A percentile compares a stretch with the other conserved stretches of the same genome.
Conservation (phyloP, 2,888 invertebrate species). For the Asteroscopus sphinx region DNA sequence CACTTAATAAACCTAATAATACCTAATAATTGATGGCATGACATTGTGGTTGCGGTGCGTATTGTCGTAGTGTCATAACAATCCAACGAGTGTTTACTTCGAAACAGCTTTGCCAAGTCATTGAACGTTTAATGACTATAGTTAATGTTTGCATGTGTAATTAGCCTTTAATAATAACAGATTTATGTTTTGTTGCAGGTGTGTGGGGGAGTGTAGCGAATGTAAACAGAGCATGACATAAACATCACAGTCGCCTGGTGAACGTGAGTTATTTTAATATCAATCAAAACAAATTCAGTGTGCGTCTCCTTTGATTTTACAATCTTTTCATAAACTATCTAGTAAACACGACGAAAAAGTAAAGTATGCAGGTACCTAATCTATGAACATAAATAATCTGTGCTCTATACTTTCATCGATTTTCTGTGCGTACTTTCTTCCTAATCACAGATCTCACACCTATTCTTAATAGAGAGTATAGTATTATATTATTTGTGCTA, state of each 20-base stretch:
- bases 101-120: constrained; percentile 10
- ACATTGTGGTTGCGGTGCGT: too few relatives aligned
- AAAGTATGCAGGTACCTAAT: background rate
- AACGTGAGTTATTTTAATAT: constrained; percentile 53
- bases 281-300: constrained; percentile 23
- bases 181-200: constrained; percentile 61
- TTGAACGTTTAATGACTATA: constrained; percentile 21
- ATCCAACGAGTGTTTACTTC: constrained; percentile 12
- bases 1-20: too few relatives aligned
- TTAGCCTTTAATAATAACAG: constrained; percentile 26
- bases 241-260: constrained; percentile 42
- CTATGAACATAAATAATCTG: too few relatives aligned
- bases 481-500: too few relatives aligned
- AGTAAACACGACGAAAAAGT: background rate
- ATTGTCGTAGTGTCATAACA: constrained; percentile 8
- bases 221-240: constrained; percentile 52
- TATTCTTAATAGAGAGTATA: too few relatives aligned
- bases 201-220: constrained; percentile 36
- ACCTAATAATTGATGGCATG: constrained; percentile 9
- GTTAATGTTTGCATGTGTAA: constrained; percentile 33
- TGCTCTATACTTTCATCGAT: too few relatives aligned
- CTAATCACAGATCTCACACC: too few relatives aligned
- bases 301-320: background rate
- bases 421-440: too few relatives aligned
- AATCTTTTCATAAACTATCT: constrained; percentile 1